Percentiles rank a stretch among this genome's conserved stretches.
Evolutionary conservation across 2,113 vertebrate genomes (phyloP).

Genomic region (Perca schrenkii): DNA sequence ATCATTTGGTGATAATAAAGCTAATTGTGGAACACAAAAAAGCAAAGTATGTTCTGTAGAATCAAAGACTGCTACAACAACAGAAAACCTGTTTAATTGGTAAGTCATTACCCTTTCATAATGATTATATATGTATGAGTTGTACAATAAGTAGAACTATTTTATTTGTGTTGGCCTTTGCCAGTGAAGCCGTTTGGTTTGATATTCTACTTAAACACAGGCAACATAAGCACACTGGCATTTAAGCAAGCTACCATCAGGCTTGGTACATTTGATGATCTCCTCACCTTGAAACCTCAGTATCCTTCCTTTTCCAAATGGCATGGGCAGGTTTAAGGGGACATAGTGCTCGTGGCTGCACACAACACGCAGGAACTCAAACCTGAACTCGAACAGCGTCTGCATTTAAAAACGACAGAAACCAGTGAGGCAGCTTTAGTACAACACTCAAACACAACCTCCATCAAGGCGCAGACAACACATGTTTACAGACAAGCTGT

Average conservation of each 20-base stretch:
- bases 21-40: constrained; percentile 81
- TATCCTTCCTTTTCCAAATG: constrained; percentile 96
- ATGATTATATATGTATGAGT: background rate
- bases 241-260: background rate
- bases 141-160: background rate
- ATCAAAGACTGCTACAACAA: constrained; percentile 45
- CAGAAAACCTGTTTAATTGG: background rate
- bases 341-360: constrained; percentile 98
- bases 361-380: constrained; percentile 96
- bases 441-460: background rate
- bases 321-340: constrained; percentile 98
- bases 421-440: background rate
- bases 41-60: constrained; percentile 55
- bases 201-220: background rate
- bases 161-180: background rate
- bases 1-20: constrained; percentile 82
- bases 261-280: background rate
- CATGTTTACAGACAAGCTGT: background rate
- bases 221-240: background rate
- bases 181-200: background rate
- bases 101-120: background rate
- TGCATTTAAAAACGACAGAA: constrained; percentile 74
- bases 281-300: constrained; percentile 96
- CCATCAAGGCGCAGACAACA: background rate
- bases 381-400: constrained; percentile 98